Evolutionary conservation across 2,888 invertebrate genomes (phyloP).

Genomic region (Lithodes maja): DNA sequence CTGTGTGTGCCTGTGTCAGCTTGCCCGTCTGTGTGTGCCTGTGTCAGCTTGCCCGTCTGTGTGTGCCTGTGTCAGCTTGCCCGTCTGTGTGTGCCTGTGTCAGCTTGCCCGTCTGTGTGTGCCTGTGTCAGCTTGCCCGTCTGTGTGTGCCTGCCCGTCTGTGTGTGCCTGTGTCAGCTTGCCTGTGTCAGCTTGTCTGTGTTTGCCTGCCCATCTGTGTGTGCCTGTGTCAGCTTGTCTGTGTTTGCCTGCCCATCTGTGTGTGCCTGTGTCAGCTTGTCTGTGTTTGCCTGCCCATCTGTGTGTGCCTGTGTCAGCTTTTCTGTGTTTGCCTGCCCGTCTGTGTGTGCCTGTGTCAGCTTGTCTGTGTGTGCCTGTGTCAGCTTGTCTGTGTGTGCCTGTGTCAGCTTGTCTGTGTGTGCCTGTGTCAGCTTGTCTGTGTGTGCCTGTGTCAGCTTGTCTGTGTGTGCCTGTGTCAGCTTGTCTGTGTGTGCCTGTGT

Average conservation of each 20-base stretch:
- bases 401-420: not conserved
- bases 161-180: not conserved
- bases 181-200: not conserved
- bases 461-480: not conserved
- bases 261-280: not conserved
- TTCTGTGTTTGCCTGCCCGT: not conserved
- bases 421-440: not conserved
- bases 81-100: no score
- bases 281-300: not conserved
- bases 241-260: not conserved
- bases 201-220: not conserved
- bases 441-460: not conserved
- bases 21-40: not conserved
- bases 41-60: not conserved
- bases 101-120: not conserved
- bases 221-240: not conserved
- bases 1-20: slow-evolving; percentile 8
- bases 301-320: not conserved
- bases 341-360: not conserved
- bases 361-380: not conserved
- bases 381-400: not conserved
- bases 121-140: not conserved
- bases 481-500: not conserved
- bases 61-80: not conserved
- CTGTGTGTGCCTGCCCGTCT: not conserved